These are phyloP conservation scores for Diarsia rubi DNA, from an alignment of 2,888 invertebrate species.

Conservation along the genomic window DNA sequence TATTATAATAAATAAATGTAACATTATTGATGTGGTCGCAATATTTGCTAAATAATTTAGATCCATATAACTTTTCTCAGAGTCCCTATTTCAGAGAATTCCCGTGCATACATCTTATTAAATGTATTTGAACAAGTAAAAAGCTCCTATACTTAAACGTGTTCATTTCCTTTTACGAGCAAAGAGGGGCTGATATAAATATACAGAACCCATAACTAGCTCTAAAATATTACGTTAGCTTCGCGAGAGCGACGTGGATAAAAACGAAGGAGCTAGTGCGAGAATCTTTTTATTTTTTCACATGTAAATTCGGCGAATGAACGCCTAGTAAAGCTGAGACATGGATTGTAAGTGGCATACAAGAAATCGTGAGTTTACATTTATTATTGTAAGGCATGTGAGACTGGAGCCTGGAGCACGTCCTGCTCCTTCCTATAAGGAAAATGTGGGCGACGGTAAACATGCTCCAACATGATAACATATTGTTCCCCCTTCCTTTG, in stretches of 20 bases:
- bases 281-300: conserved; percentile 45
- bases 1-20: background rate
- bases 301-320: conserved; percentile 48
- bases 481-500: conserved; percentile 1
- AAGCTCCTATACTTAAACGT: conserved; percentile 29
- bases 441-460: conserved; percentile 40
- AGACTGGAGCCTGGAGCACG: conserved; percentile 23
- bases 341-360: conserved; percentile 40
- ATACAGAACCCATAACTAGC: conserved; percentile 37
- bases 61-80: conserved; percentile 7
- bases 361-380: conserved; percentile 35
- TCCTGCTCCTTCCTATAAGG: conserved; percentile 16
- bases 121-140: conserved; percentile 40
- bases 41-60: background rate
- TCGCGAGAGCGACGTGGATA: conserved; percentile 22
- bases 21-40: background rate
- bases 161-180: conserved; percentile 51
- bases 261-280: conserved; percentile 35
- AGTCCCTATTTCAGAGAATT: conserved; percentile 12
- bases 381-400: conserved; percentile 28
- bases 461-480: conserved; percentile 40
- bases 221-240: conserved; percentile 55
- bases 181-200: conserved; percentile 43
- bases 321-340: conserved; percentile 47
- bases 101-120: conserved; percentile 24